A percentile compares a stretch with the other conserved stretches of the same genome.
These are phyloP conservation scores for Hyperopisus bebe DNA, from an alignment of 2,113 vertebrate species.

Conservation along the genomic window DNA sequence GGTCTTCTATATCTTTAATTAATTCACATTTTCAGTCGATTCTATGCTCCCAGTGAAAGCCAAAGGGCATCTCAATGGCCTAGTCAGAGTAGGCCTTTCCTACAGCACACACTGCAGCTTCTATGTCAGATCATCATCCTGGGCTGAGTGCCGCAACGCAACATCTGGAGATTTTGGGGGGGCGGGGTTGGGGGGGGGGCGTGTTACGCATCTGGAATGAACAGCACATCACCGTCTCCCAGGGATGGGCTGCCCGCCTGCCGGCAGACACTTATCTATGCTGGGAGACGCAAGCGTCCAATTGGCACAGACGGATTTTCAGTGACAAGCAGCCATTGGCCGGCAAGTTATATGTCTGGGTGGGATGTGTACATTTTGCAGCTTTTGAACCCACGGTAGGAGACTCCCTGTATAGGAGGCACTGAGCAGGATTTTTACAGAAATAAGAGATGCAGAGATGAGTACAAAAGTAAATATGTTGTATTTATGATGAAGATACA, in stretches of 20 bases:
- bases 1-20: background rate
- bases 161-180: background rate
- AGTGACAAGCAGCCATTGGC: background rate
- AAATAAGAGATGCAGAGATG: background rate
- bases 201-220: background rate
- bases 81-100: background rate
- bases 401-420: background rate
- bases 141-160: background rate
- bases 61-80: background rate
- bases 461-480: background rate
- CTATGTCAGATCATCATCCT: background rate
- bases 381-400: background rate
- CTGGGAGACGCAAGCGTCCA: background rate
- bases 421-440: background rate
- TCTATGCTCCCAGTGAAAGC: background rate
- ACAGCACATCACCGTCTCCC: background rate
- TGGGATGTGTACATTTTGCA: background rate
- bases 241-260: background rate
- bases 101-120: background rate
- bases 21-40: background rate
- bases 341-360: background rate
- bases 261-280: background rate
- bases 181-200: background rate
- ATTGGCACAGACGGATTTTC: background rate
- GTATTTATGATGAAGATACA: background rate